Evolutionary conservation across 2,113 vertebrate species (phyloP).

Genomic region (Tachycineta bicolor): DNA sequence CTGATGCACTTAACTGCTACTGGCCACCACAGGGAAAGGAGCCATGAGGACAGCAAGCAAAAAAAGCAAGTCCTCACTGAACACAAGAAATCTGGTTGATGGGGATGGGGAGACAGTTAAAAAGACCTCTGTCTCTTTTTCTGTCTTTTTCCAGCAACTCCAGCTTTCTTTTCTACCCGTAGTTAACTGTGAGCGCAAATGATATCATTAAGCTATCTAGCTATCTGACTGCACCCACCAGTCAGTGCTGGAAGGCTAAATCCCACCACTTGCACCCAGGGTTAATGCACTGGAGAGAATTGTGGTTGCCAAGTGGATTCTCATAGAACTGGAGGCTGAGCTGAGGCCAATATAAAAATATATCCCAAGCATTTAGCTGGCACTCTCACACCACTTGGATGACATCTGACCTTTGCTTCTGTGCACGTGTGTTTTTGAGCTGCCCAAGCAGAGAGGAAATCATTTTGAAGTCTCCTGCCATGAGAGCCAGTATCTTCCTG

Average conservation of each 20-base stretch:
- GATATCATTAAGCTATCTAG: constrained; percentile 59
- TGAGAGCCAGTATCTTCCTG: constrained; percentile 7
- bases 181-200: constrained; percentile 42
- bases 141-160: not conserved
- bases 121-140: not conserved
- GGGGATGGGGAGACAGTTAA: not conserved
- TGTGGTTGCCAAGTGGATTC: constrained; percentile 24
- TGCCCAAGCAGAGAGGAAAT: constrained; percentile 41
- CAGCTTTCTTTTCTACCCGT: constrained; percentile 11
- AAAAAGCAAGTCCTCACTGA: not conserved
- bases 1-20: not conserved
- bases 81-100: not conserved
- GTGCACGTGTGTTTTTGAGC: constrained; percentile 24
- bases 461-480: not conserved
- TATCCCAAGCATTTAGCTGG: constrained; percentile 22
- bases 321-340: not conserved
- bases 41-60: not conserved
- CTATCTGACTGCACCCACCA: constrained; percentile 40
- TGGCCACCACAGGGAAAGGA: constrained; percentile 6
- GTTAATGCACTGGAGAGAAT: constrained; percentile 51
- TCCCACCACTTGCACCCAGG: constrained; percentile 37
- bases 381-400: constrained; percentile 34
- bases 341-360: constrained; percentile 43
- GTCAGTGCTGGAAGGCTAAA: constrained; percentile 37
- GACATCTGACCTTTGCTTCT: constrained; percentile 57